phyloP scores from a whole-genome alignment of 64 coral and sea anemone species.

The Pocillopora verrucosa region DNA sequence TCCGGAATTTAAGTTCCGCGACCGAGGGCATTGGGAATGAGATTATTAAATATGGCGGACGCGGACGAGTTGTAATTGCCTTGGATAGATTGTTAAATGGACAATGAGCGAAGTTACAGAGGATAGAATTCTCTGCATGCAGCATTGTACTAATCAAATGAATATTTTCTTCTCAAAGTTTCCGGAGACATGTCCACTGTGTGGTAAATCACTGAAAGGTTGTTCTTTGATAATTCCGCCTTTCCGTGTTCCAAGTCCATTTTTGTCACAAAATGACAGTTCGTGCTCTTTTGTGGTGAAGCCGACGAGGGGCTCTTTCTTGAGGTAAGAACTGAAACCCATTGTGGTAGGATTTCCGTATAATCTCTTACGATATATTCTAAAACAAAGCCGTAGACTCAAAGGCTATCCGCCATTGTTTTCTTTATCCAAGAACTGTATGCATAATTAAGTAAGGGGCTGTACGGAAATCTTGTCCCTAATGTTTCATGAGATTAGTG shows the following conservation, averaged over 20 bases:
- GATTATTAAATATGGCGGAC: background rate
- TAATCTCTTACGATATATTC: no score
- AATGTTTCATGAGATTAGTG: no score
- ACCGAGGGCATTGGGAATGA: background rate
- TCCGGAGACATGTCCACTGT: conserved; percentile 15
- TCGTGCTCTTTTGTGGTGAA: conserved; percentile 5
- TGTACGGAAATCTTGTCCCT: no score
- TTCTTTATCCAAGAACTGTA: no score
- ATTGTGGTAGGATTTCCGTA: background rate
- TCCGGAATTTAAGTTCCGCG: background rate
- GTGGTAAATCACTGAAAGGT: background rate
- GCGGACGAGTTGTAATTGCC: background rate
- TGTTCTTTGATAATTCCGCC: conserved; percentile 34
- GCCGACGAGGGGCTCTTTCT: conserved; percentile 21
- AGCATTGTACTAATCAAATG: conserved; percentile 12
- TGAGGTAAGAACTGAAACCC: background rate
- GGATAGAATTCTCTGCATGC: conserved; percentile 23
- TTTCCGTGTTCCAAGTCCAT: conserved; percentile 17
- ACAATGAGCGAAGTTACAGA: background rate
- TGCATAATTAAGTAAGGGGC: no score
- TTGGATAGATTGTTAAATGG: background rate
- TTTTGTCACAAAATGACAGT: conserved; percentile 3
- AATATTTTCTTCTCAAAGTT: conserved; percentile 40
- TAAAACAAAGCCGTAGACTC: no score
- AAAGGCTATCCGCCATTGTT: no score